phyloP scores from a whole-genome alignment of 2,113 vertebrate species.

The Brachyistius frenatus region DNA sequence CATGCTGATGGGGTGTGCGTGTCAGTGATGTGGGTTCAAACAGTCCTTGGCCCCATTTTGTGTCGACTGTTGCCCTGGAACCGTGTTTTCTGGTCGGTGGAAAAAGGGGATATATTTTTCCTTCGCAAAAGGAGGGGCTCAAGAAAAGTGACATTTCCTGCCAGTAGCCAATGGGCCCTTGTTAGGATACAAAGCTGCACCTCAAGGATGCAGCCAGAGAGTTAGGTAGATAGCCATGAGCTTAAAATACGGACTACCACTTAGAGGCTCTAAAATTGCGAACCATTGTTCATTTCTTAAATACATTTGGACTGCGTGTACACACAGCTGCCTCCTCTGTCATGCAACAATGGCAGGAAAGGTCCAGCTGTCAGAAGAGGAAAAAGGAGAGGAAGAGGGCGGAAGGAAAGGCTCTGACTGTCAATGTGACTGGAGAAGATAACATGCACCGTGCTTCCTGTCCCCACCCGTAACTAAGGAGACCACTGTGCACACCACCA shows the following conservation, averaged over 20 bases:
- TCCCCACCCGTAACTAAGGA: constrained; percentile 56
- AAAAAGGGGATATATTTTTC: constrained; percentile 25
- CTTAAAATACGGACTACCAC: neutral
- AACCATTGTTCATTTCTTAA: constrained; percentile 22
- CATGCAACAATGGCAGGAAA: constrained; percentile 82
- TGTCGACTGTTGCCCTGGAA: constrained; percentile 9
- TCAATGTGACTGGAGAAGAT: constrained; percentile 81
- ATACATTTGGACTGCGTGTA: constrained; percentile 28
- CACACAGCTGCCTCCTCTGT: constrained; percentile 24
- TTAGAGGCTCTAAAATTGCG: constrained; percentile 7
- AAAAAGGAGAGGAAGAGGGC: constrained; percentile 51
- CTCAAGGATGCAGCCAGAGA: constrained; percentile 2
- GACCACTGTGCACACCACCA: constrained; percentile 43
- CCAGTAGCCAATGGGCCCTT: neutral
- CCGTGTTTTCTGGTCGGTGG: neutral
- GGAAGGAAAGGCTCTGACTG: constrained; percentile 75
- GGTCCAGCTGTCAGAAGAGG: constrained; percentile 76
- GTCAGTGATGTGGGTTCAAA: neutral
- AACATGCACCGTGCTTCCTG: constrained; percentile 75
- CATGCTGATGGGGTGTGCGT: constrained; percentile 37
- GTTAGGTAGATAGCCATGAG: neutral
- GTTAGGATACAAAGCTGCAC: neutral
- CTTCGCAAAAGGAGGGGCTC: neutral
- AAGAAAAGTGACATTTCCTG: constrained; percentile 9
- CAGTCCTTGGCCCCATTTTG: constrained; percentile 5